Evolutionary conservation across 2,888 invertebrate species (phyloP), one percentile per base, ranked within the genome.

Genomic region (Gasteruption jaculator): DNA sequence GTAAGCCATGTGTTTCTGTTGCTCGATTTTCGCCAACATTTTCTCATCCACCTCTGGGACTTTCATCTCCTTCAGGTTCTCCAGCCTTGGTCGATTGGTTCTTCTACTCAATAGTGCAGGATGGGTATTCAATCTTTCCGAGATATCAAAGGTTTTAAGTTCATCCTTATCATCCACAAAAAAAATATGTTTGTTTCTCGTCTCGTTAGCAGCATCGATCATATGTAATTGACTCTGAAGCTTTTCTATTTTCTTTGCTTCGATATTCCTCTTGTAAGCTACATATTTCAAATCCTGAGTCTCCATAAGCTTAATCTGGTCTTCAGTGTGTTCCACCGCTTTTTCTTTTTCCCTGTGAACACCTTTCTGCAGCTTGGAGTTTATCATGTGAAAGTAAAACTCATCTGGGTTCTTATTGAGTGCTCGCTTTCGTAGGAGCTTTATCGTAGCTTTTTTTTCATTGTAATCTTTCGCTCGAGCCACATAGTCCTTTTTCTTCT

Each of bases 311-410:
- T 87, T 84, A 33, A 89, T 72, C 70, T 97, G 96, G 14, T 89
- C 88, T 0, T 84, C 79, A 2, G 86, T 84, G 53, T 90, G 83
- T 57, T 89, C 85, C 29, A 83, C 82, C 21, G 79, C 77, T 46
- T 85, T 82, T 16, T 77, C 73, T 48, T 77, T 76, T 24, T 82
- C 72, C 57, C 88, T 83, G 63, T 83, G 83, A 57, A 64, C 49
- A 1, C 77, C 78, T 52, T 74, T 74, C 48, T 76, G 70, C 0
- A 86, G 72, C 69, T 83, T 82, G 0, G 93, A 88, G 67, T 91
- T 92, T 42, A 93, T 82, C 96, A 97, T 97, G 65, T 95, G 94
- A 74, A 91, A 92, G 70, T 96, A 91, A 73, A 96, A 99, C 71
- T 99, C 99, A 83, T 99, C 96, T 1, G 95, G 94, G 75, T 99